Conservation (phyloP, 2,113 vertebrate genomes). For the Gila orcuttii region DNA sequence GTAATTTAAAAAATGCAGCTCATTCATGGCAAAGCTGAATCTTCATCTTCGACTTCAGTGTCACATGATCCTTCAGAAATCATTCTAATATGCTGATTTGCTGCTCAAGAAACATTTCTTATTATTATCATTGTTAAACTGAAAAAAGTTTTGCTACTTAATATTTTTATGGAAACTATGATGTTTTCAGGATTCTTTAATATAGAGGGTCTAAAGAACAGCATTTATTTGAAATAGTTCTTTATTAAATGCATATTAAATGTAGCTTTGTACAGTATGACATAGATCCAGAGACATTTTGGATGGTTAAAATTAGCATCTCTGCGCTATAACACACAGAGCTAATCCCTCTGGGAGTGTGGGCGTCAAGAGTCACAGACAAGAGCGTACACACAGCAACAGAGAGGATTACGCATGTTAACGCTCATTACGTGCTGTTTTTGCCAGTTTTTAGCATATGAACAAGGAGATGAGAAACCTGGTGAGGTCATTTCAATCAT, state of each 20-base stretch:
- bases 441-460: constrained; percentile 78
- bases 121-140: too few species aligned
- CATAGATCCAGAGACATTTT: constrained; percentile 1
- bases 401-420: constrained; percentile 80
- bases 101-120: too few species aligned
- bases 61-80: too few species aligned
- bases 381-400: constrained; percentile 70
- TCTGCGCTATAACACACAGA: constrained; percentile 71
- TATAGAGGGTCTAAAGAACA: too few species aligned
- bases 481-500: constrained; percentile 52
- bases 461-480: constrained; percentile 71
- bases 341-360: constrained; percentile 72
- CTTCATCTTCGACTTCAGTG: too few species aligned
- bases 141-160: too few species aligned
- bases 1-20: too few species aligned
- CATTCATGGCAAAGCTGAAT: too few species aligned
- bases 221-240: too few species aligned
- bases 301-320: constrained; percentile 55
- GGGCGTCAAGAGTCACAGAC: constrained; percentile 65
- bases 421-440: constrained; percentile 69
- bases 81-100: too few species aligned
- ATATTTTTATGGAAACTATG: too few species aligned
- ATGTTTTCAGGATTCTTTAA: too few species aligned
- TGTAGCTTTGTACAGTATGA: constrained; percentile 12
- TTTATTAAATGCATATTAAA: neutral